Percentiles rank a stretch among this genome's conserved stretches.
Evolutionary conservation across 2,113 vertebrate genomes (phyloP).

Genomic region (Cnemophilus loriae): DNA sequence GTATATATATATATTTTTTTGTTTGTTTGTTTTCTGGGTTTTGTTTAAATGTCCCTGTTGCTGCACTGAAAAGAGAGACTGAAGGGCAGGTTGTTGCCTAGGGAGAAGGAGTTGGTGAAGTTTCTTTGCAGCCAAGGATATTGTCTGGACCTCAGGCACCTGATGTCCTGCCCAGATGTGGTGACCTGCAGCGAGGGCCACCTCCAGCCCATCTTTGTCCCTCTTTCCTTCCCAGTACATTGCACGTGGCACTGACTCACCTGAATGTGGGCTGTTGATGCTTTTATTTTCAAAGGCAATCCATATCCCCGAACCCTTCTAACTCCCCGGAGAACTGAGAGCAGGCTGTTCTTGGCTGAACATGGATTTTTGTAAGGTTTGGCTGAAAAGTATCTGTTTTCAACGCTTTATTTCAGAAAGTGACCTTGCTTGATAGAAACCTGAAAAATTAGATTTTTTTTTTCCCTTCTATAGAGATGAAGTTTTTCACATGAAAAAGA

Average conservation of each 20-base stretch:
- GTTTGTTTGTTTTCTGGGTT: too few species aligned
- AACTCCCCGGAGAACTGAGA: neutral
- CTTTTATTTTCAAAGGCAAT: neutral
- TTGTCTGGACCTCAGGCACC: neutral
- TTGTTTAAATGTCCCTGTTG: neutral
- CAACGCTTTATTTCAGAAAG: neutral
- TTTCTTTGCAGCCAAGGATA: neutral
- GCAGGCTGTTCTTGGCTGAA: neutral
- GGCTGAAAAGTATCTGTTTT: neutral
- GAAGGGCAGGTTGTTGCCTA: neutral
- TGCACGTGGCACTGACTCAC: neutral
- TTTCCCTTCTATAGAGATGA: neutral
- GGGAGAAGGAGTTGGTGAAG: neutral
- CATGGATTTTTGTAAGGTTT: neutral
- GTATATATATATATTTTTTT: too few species aligned
- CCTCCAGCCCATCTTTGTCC: neutral
- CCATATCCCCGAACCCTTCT: neutral
- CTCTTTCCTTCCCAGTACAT: neutral
- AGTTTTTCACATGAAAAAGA: neutral
- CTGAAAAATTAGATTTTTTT: neutral
- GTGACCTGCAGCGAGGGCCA: neutral
- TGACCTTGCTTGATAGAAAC: neutral
- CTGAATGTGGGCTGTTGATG: neutral
- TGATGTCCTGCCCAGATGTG: neutral
- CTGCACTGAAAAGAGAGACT: neutral